Base-by-base conservation (phyloP, 2,113 vertebrate species). In the Forbesichthys agassizii region DNA sequence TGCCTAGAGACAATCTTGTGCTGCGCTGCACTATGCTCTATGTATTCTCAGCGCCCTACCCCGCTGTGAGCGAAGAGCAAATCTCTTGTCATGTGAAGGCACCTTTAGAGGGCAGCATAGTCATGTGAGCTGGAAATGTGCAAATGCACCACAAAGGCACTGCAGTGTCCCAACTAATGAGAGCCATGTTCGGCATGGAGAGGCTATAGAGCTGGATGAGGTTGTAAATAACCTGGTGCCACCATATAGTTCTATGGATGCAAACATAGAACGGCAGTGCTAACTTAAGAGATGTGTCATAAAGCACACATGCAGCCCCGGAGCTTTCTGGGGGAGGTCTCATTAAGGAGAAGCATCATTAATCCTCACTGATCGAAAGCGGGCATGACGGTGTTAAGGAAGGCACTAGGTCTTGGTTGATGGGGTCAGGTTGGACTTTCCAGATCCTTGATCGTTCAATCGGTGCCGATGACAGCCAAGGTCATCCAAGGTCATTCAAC, bases 301-400 rank as follows among this genome's bases (percentile, higher is more conserved):
- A 66, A 78, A 11, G 14, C 66, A 61, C 71, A 61, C 80, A 70
- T 74, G 63, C 66, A 61, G 66, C 77, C 73, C 80, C 61, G 13
- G 16, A 73, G 71, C 16, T 74, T 6, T 20, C 74, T 68, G 64
- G n/a, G 57, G 36, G 75, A 84, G 68, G 73, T 78, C 82, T 86
- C 82, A 87, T 92, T 88, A 89, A 73, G 73, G 69, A 61, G 66
- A 27, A 47, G 59, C 69, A 54, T 89, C 83, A 90, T 90, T 83
- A 89, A 88, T 90, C 82, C 83, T 81, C 12, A 57, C 53, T 75
- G 81, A 90, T 90, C 80, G 81, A 91, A 87, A 80, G 20, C 27
- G 64, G 64, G 64, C 59, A 61, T 84, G 88, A 88, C 84, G 81
- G 82, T 65, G 72, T 74, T 81, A 82, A 70, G 80, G 81, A 73